phyloP scores from a whole-genome alignment of 2,113 vertebrate genomes.

The Heterotilapia buettikoferi region DNA sequence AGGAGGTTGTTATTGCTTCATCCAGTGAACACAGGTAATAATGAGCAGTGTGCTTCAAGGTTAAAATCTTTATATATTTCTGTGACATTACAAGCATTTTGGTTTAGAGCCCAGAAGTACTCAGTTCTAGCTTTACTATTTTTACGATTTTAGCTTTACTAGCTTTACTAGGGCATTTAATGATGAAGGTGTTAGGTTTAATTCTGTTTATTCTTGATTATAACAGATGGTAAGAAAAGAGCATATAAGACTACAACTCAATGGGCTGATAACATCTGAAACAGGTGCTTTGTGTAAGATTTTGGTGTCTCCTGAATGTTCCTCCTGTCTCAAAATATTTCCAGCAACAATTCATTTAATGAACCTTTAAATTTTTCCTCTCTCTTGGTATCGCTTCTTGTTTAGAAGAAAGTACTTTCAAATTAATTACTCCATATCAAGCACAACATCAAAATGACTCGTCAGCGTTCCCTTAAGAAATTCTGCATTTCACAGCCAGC shows the following conservation, averaged over 20 bases:
- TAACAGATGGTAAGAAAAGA: not conserved
- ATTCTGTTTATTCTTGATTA: no score
- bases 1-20: not conserved
- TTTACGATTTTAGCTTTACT: not conserved
- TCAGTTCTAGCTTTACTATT: fast-evolving
- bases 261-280: not conserved
- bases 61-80: not conserved
- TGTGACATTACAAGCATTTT: not conserved
- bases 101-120: not conserved
- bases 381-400: not conserved
- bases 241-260: not conserved
- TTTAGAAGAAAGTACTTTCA: not conserved
- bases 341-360: not conserved
- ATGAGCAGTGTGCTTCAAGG: not conserved
- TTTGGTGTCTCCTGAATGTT: not conserved
- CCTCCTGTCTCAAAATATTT: not conserved
- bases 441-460: not conserved
- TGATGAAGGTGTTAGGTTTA: not conserved
- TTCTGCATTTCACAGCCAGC: not conserved
- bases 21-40: not conserved
- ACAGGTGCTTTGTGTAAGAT: not conserved
- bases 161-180: not conserved
- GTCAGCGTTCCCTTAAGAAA: not conserved
- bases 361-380: not conserved
- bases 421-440: not conserved